Base-by-base conservation (phyloP, 2,113 vertebrate species). In the Scopus umbretta region DNA sequence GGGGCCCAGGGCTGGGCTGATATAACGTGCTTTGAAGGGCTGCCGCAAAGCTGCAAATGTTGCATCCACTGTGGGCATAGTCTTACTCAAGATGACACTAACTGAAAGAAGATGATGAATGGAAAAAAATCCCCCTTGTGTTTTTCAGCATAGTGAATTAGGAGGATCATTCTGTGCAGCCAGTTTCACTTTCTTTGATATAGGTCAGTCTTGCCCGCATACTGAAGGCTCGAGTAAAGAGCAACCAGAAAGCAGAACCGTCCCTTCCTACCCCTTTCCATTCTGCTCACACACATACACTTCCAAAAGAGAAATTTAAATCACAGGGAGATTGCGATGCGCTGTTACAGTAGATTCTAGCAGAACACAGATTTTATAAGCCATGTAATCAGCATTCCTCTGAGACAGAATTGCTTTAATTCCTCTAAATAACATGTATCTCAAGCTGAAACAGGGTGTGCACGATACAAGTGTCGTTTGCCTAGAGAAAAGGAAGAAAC, bases 111-210 rank as follows among this genome's bases (percentile, higher is more conserved):
- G 66, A 72, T 59, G 55, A 92, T 76, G 74, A 95, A 91, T 36
- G 36, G 38, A 56, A 91, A 72, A 89, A 95, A 95, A 95, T 85
- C 52, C 95, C 94, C 96, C 21, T 58, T 86, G 21, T 66, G 58
- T 78, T 95, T 92, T 95, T 74, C 83, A 81, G 88, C 23, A 30
- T 15, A 22, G 38, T 85, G 62, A 88, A 91, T 86, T 56, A 30
- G 49, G 52, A 92, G 53, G 55, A 76, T 86, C 27, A 30, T 66
- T 94, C 49, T 75, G 22, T 82, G 73, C 38, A 81, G 38, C 14
- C 42, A 53, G 89, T 97, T 96, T 97, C 91, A 50, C 73, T 94
- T 96, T 95, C 83, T 94, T 92, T 95, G 53, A 52, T 73, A 50
- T 11, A 76, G 71, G 38, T 91, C 86, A 76, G 20, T 65, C 50